These are phyloP conservation scores for Caenorhabditis sulstoni DNA, from an alignment of 2,888 invertebrate species.

Conservation along the genomic window DNA sequence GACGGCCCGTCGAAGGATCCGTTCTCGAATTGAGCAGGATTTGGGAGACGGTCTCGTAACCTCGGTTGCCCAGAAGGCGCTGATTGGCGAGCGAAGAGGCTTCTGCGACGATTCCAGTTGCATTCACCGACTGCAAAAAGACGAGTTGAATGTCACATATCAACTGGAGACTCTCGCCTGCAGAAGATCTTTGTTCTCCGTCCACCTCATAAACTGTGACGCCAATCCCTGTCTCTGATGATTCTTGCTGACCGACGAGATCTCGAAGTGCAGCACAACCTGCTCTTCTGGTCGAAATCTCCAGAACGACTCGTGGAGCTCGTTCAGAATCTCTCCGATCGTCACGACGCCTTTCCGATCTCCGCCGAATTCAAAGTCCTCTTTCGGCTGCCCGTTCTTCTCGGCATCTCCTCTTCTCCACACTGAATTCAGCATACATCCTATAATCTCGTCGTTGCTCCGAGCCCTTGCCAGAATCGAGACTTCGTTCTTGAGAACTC, in stretches of 20 bases:
- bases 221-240: constrained; percentile 44
- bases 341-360: constrained; percentile 23
- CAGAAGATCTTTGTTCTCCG: constrained; percentile 17
- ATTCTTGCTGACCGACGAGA: constrained; percentile 23
- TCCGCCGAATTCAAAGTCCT: constrained; percentile 43
- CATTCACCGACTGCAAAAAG: constrained; percentile 30
- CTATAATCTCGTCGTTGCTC: constrained; percentile 25
- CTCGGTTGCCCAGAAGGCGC: constrained; percentile 28
- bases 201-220: constrained; percentile 38
- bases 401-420: constrained; percentile 34
- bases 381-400: constrained; percentile 22
- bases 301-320: constrained; percentile 42
- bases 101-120: constrained; percentile 44
- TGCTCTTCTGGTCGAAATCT: constrained; percentile 15
- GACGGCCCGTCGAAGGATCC: constrained; percentile 22
- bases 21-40: constrained; percentile 6
- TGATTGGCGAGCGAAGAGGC: constrained; percentile 49
- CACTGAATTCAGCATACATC: constrained; percentile 48
- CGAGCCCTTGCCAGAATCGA: constrained; percentile 31
- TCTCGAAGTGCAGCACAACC: constrained; percentile 37
- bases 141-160: too few species aligned
- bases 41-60: constrained; percentile 39
- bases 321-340: constrained; percentile 42
- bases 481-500: constrained; percentile 34
- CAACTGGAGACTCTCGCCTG: neutral